Base-by-base conservation (phyloP, 2,797 vertebrate genomes). In the Darevskia nairensis region DNA sequence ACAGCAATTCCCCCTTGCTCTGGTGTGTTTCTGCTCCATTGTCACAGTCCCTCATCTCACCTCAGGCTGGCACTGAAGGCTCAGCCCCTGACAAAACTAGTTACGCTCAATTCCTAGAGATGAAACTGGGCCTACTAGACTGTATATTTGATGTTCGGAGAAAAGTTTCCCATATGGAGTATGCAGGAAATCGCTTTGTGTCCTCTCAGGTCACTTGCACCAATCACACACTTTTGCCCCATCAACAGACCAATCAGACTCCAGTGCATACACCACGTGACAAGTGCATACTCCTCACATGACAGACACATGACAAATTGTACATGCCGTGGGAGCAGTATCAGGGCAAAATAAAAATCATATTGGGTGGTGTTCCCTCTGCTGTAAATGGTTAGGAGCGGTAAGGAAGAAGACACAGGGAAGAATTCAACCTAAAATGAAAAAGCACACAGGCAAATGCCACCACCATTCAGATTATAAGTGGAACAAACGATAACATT, bases 401-500 rank as follows among this genome's bases (percentile, higher is more conserved):
- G 17, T n/a, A n/a, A 27, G 39, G 3, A n/a, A 6, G n/a, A 1
- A 17, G 32, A 6, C 25, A n/a, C 8, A 21, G 39, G n/a, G 8
- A 69, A 35, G n/a, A 1, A n/a, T 5, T 80, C 32, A 32, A 55
- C 50, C 50, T 55, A 55, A 55, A 15, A 55, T 55, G 50, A 55
- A 55, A 55, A 55, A 15, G 50, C 50, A 55, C 50, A 55, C 50
- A 55, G 13, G 50, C 50, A 55, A 55, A 55, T 55, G 3, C 13
- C 50, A 76, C 75, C 41, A 71, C 55, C 0, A 39, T 80, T 1
- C 55, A 91, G 75, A 89, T 78, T 44, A 46, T 44, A 68, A 86
- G 86, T 71, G 90, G 55, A 89, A 83, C 68, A 82, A 82, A 61
- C 50, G 7, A 69, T 41, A 86, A 84, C 81, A 35, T 74, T 68